Evolutionary conservation across 2,888 invertebrate genomes (phyloP), one percentile per base, ranked within the genome.

Genomic region (Troides helena): DNA sequence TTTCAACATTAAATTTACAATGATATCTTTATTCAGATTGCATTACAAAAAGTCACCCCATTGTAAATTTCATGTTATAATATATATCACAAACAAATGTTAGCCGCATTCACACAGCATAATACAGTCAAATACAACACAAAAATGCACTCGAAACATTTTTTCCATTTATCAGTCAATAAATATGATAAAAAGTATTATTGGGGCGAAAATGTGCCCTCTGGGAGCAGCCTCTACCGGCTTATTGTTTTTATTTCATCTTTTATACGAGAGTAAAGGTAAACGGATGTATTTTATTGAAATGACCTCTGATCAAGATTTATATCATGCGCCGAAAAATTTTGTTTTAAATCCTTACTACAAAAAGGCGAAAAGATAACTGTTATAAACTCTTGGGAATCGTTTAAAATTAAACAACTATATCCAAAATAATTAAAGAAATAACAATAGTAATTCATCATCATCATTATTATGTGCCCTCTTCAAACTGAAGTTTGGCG

Each of bases 131-230:
- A 75, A 79, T 77, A 77, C 72, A 86, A 90, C 91, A 90, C 78
- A 89, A 81, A 88, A 91, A 90, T 84, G 90, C 90, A 89, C 90
- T 91, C 85, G 84, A 73, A 75, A 75, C 74, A 81, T 77, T 80
- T 80, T 83, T 82, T 79, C 86, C 89, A 91, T 92, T 90, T 89
- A 88, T 86, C 90, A 91, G 90, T 89, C 89, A 88, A 92, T 92
- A 92, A 92, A 92, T 92, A 91, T 92, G 92, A 92, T 92, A 92
- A 89, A 91, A 92, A 87, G 90, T 90, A 84, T 90, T 90, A 91
- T 90, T 85, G 89, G 89, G 87, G 89, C 80, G 86, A 80, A 81
- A 89, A 92, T 87, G 90, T 80, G 84, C 77, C 92, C 88, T 77
- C 70, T 71, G 91, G 90, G 92, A 88, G 76, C 75, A 67, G 70